Base-by-base conservation (phyloP, 2,113 vertebrate genomes). In the Trematomus loennbergii region DNA sequence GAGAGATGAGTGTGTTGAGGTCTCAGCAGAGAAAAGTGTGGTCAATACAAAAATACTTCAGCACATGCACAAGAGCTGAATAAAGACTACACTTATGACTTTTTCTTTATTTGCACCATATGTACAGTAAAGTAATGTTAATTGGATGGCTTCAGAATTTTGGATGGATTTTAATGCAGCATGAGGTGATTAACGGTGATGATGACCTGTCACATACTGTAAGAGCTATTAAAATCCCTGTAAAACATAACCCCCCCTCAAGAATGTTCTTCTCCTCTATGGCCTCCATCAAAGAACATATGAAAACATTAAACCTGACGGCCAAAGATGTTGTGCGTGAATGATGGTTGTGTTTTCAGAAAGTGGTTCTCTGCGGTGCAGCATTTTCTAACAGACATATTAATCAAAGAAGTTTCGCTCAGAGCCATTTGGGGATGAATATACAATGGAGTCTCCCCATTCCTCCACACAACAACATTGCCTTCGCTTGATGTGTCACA, bases 341-440 rank as follows among this genome's bases (percentile, higher is more conserved):
- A 75, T 77, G 62, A 91, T 88, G 80, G 79, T 54, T 36, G 40
- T 78, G 66, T 83, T 89, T 78, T 81, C 71, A 55, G 53, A 89
- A 89, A 88, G 88, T 67, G 72, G 60, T 83, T 81, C 61, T 85
- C 79, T 85, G 63, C 29, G 71, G 88, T 83, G 82, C 86, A 73
- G 71, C 85, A 29, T 83, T 88, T 74, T 65, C 69, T 54, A 80
- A 84, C 87, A 88, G 87, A 90, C 57, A 73, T 88, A 91, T 94
- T 93, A 89, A 93, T 92, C 92, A 92, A 83, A 89, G 60, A 72
- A 61, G 75, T 84, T 91, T 82, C 62, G 82, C 92, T 93, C 66
- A 49, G 84, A 92, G 89, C 87, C 87, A 89, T 93, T 88, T 83
- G 84, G 86, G 84, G 70, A 91, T 89, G 91, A 90, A 84, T 65